phyloP scores from a whole-genome alignment of 2,888 invertebrate genomes.

The Lochmaea crataegi region DNA sequence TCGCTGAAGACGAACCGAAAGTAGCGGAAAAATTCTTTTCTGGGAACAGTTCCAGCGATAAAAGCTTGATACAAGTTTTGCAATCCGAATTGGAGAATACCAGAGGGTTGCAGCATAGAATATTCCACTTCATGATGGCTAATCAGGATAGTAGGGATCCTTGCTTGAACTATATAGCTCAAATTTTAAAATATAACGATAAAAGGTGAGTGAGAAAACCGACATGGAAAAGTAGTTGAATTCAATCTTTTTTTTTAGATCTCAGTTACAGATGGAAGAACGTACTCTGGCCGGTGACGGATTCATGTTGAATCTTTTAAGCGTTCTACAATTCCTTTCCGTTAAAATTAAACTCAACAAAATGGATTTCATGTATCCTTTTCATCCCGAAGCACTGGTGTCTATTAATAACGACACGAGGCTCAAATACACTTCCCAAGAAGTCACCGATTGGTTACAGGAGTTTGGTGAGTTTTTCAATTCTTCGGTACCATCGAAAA shows the following conservation, averaged over 20 bases:
- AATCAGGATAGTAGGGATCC: conserved; percentile 84
- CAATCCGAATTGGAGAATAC: conserved; percentile 85
- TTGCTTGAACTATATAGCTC: conserved; percentile 83
- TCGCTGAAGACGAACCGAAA: conserved; percentile 92
- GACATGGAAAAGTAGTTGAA: too few relatives aligned
- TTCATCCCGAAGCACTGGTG: conserved; percentile 81
- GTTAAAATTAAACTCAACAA: conserved; percentile 91
- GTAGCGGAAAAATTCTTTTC: conserved; percentile 63
- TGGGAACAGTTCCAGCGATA: conserved; percentile 71
- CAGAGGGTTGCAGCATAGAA: conserved; percentile 80
- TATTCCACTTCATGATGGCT: conserved; percentile 85
- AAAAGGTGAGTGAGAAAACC: conserved; percentile 69
- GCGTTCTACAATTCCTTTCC: conserved; percentile 90
- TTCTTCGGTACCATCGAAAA: neutral
- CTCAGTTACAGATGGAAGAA: conserved; percentile 92
- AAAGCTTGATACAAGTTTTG: conserved; percentile 75
- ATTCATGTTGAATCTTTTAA: conserved; percentile 93
- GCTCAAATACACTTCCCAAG: conserved; percentile 84
- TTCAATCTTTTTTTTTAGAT: conserved; percentile 51
- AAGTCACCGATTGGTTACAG: conserved; percentile 81
- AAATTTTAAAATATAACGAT: conserved; percentile 82
- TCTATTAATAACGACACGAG: conserved; percentile 83
- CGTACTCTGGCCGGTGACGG: conserved; percentile 91
- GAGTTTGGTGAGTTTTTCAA: conserved; percentile 69
- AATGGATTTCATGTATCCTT: conserved; percentile 90